Base-by-base conservation (phyloP, 2,113 vertebrate genomes). In the Anoura caudifer region DNA sequence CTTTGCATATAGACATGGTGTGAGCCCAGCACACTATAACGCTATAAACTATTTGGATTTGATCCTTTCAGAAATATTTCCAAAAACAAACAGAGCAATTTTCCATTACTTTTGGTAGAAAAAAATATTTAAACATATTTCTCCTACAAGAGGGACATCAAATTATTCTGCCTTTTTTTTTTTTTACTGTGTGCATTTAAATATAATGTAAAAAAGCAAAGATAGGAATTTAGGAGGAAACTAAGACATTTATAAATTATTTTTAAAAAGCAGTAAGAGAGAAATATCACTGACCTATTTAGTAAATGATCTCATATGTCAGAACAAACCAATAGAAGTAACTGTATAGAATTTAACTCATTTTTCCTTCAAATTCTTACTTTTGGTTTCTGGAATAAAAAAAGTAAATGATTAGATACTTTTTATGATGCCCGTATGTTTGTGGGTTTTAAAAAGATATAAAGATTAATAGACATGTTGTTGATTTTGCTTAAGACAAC, bases 151-250 rank as follows among this genome's bases (percentile, higher is more conserved):
- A 88, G 26, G 70, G 24, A 14, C 36, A 79, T 85, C 76, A 79
- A 75, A 86, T 86, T 93, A 15, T 69, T 61, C 54, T 52, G 10
- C 20, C 76, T 86, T 90, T 3, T 33, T 81, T 86, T 89, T 15
- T 77, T 67, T 69, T 67, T 38, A 56, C 38, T 54, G 17, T 31
- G 31, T 7, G 63, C 8, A 31, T 75, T 86, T 63, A 80, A 95
- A 43, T 61, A 36, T 41, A 59, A 59, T 70, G 31, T 65, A 79
- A 91, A 96, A 61, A 94, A 85, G 19, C 47, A 76, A 90, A 86
- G 69, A 86, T 41, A 91, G 12, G 9, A 75, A 86, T 65, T 91
- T 75, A 85, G n/a, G 90, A 83, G 67, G 36, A 94, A 95, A 79
- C 65, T 31, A 97, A 89, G 45, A 50, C 16, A 75, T 36, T 65